Evolutionary conservation across 2,113 vertebrate species (phyloP), one percentile per base, ranked within the genome.

Genomic region (Hypomesus transpacificus): DNA sequence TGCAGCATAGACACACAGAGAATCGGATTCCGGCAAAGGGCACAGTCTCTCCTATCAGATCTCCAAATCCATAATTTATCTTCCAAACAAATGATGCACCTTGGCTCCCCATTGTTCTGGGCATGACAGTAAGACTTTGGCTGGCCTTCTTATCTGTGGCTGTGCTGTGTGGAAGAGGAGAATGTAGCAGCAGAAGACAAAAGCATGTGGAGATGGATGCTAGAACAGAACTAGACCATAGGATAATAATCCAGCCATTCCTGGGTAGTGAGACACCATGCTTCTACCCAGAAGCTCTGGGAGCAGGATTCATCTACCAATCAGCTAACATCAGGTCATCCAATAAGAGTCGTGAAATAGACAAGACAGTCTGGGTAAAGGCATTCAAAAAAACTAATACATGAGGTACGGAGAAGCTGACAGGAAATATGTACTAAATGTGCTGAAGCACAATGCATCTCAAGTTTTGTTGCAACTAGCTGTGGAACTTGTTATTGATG

Each of bases 51-150:
- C 59, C 68, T 66, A 69, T 75, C 56, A 75, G 64, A 70, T 75
- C 59, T 65, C 46, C 31, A 34, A 68, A 81, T 82, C 63, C 64
- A 78, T 77, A 79, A 78, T 84, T 81, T 69, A 84, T 74, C 64
- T 69, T 18, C 73, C 61, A 68, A 79, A 86, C 71, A 80, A 79
- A 83, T 72, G 67, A 84, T 67, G 61, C 66, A 66, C 71, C 67
- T 76, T 70, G 75, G 68, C 56, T 74, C 50, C 66, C 62, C 70
- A 81, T 77, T 77, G 75, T 79, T 84, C 70, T 62, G 58, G 16
- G 31, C 22, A 24, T 46, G 14, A 11, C 16, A 11, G 26, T 20
- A 22, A 68, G 22, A 67, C 20, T 9, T 14, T 60, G 57, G 3
- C 8, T 34, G 20, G 58, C 39, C 75, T 71, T 60, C 71, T 61